Base-by-base conservation (phyloP, 2,888 invertebrate species). In the Spisula subtruncata region DNA sequence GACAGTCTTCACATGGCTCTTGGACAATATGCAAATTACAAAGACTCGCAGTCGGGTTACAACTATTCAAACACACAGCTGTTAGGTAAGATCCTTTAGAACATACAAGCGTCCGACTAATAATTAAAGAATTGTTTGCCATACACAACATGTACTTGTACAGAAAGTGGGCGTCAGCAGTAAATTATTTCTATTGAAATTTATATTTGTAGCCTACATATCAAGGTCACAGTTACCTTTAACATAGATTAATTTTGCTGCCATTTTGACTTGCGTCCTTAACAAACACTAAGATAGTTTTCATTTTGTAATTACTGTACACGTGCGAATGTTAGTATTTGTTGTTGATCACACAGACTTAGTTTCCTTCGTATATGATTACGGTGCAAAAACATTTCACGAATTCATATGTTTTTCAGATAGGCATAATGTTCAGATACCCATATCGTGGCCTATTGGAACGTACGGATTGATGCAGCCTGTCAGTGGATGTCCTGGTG, bases 401-500 rank as follows among this genome's bases (percentile, higher is more conserved):
- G 0, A n/a, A n/a, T 25, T 66, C 25, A n/a, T 66, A 75, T 75
- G 18, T 25, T 54, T 81, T 81, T 14, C 32, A 81, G 81, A 81
- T 51, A 51, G 81, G 20, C 46, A 46, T 25, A 29, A 51, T 4
- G 41, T 91, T 12, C 87, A 89, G 71, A 80, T 91, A 18, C 91
- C 91, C 16, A 85, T 91, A 2, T 88, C 86, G 5, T 91, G 91
- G 91, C 91, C 91, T 6, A 20, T 35, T 14, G 91, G 91, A 20
- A 91, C 87, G 6, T 91, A 89, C 71, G 88, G 89, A 0, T 80
- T 91, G 18, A 86, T 91, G 88, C 75, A 89, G 83, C n/a, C 89
- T 4, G 54, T 48, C 14, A 35, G 48, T 35, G 89, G 89, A 35
- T 91, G 91, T 83, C 91, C 91, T 18, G 80, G 25, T n/a, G 75